Evolutionary conservation across 2,888 invertebrate genomes (phyloP).

Genomic region (Ctenicera cuprea): DNA sequence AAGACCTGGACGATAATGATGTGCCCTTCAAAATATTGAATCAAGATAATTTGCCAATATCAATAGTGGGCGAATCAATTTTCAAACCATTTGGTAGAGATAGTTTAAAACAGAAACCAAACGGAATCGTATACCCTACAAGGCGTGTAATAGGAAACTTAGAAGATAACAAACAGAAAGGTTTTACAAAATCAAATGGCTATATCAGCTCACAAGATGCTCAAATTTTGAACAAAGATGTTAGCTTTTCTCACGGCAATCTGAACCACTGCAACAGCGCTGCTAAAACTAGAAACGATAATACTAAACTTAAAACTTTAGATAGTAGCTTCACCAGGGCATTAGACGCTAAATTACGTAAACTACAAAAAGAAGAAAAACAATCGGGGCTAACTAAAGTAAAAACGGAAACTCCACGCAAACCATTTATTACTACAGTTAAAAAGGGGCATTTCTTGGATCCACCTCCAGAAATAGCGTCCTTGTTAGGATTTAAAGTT

Average conservation of each 20-base stretch:
- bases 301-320: slow-evolving; percentile 65
- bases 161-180: slow-evolving; percentile 65
- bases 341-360: slow-evolving; percentile 82
- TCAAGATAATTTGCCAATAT: slow-evolving; percentile 69
- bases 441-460: slow-evolving; percentile 86
- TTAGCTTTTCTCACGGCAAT: slow-evolving; percentile 72
- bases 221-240: slow-evolving; percentile 65
- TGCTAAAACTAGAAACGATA: slow-evolving; percentile 67
- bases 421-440: slow-evolving; percentile 87
- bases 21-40: slow-evolving; percentile 71
- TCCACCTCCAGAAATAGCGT: slow-evolving; percentile 84
- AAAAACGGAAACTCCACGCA: slow-evolving; percentile 62
- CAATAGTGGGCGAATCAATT: slow-evolving; percentile 67
- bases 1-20: slow-evolving; percentile 66
- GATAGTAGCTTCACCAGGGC: slow-evolving; percentile 80
- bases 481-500: slow-evolving; percentile 76
- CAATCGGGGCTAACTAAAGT: slow-evolving; percentile 56
- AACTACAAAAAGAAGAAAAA: slow-evolving; percentile 78
- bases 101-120: slow-evolving; percentile 71
- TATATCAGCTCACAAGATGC: slow-evolving; percentile 59
- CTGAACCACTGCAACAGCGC: slow-evolving; percentile 67
- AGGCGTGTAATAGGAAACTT: slow-evolving; percentile 69
- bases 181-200: slow-evolving; percentile 69
- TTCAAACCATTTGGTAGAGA: slow-evolving; percentile 70
- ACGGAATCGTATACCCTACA: slow-evolving; percentile 76